phyloP scores from a whole-genome alignment of 2,797 vertebrate genomes.

The Simalia tracyae region DNA sequence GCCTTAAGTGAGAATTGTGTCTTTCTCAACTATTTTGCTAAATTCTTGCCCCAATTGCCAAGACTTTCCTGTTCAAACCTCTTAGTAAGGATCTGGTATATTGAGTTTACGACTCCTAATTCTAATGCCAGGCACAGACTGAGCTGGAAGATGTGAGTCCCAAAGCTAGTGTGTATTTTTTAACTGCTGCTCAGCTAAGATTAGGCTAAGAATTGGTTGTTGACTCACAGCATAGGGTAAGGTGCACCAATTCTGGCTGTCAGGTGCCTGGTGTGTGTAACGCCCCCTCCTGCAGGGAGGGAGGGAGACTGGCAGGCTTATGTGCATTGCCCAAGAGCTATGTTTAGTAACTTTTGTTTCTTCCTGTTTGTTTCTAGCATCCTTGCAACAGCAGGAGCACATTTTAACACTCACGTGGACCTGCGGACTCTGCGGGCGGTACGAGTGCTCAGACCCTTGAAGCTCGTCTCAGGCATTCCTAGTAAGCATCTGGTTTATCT shows the following conservation, averaged over 20 bases:
- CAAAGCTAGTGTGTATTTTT: background rate
- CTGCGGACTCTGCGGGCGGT: slow-evolving; percentile 94
- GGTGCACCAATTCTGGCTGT: slow-evolving; percentile 54
- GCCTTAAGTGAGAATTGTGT: background rate
- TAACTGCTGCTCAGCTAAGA: slow-evolving; percentile 19
- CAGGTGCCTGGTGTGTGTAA: slow-evolving; percentile 6
- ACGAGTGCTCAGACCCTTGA: slow-evolving; percentile 92
- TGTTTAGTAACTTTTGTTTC: slow-evolving; percentile 41
- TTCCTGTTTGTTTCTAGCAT: slow-evolving; percentile 80
- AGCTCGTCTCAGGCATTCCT: slow-evolving; percentile 97
- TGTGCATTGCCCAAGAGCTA: background rate
- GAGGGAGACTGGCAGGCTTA: background rate
- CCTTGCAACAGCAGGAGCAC: slow-evolving; percentile 91
- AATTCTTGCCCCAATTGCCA: background rate
- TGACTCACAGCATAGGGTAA: slow-evolving; percentile 52
- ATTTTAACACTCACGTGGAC: slow-evolving; percentile 97
- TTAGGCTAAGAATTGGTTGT: slow-evolving; percentile 36
- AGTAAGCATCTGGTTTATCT: slow-evolving; percentile 79
- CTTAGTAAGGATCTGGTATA: background rate
- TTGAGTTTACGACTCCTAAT: background rate
- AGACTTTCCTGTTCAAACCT: background rate
- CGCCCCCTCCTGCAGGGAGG: background rate
- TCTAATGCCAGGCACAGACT: rapidly evolving
- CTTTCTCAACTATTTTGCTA: background rate
- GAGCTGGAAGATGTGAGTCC: rapidly evolving